Conservation (phyloP, 2,888 invertebrate genomes). For the Erebia aethiops region DNA sequence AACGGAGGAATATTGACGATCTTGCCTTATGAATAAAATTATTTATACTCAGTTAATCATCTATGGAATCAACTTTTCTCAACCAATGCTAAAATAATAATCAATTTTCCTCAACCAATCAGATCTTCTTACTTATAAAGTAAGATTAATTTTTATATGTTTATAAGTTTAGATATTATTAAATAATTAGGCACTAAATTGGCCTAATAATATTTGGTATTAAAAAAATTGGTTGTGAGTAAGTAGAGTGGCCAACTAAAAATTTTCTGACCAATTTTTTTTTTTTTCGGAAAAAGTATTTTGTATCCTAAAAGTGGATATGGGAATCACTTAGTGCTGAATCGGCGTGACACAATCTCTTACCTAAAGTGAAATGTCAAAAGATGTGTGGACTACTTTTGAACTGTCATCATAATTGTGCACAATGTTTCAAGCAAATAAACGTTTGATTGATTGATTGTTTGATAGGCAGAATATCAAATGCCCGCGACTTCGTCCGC, state of each 20-base stretch:
- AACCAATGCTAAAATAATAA: neutral
- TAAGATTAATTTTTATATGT: neutral
- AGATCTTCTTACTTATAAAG: constrained; percentile 17
- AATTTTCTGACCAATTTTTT: neutral
- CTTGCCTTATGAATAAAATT: constrained; percentile 25
- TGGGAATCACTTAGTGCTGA: too few relatives aligned
- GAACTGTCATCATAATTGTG: too few relatives aligned
- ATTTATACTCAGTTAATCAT: constrained; percentile 14
- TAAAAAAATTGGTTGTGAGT: constrained; percentile 14
- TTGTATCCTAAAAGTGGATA: too few relatives aligned
- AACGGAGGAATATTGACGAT: neutral
- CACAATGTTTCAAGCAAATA: too few relatives aligned
- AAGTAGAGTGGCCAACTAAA: constrained; percentile 2
- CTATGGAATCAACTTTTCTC: too few relatives aligned
- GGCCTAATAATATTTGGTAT: constrained; percentile 6
- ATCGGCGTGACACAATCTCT: too few relatives aligned
- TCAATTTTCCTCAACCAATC: neutral
- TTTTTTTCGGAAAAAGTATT: too few relatives aligned
- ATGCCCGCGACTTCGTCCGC: too few relatives aligned
- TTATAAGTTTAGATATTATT: neutral
- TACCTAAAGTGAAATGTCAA: too few relatives aligned
- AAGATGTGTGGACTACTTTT: too few relatives aligned
- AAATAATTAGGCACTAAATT: constrained; percentile 3
- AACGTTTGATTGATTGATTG: too few relatives aligned
- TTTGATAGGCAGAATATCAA: too few relatives aligned